Percentiles rank a stretch among this genome's conserved stretches.
phyloP scores from a whole-genome alignment of 2,113 vertebrate genomes.

The Xenopus borealis region DNA sequence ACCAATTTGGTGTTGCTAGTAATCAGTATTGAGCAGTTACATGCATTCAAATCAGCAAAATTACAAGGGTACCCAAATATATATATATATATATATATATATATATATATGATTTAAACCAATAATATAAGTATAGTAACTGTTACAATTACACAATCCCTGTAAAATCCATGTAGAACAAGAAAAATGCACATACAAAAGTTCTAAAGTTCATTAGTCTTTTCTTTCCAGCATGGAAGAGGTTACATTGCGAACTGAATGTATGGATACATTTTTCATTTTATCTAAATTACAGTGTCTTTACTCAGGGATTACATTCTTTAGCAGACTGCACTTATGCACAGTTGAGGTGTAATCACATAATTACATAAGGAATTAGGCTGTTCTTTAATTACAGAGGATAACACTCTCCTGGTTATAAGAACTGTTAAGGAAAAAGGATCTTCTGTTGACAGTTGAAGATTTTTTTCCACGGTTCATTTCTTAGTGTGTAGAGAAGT shows the following conservation, averaged over 20 bases:
- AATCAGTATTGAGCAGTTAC: too few species aligned
- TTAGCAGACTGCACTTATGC: slow-evolving; percentile 8
- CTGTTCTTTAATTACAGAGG: slow-evolving; percentile 14
- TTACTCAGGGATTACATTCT: slow-evolving; percentile 9
- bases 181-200: too few species aligned
- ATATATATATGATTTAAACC: too few species aligned
- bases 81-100: too few species aligned
- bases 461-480: background rate
- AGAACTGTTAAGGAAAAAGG: background rate
- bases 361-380: slow-evolving; percentile 23
- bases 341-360: slow-evolving; percentile 19
- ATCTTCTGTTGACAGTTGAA: too few species aligned
- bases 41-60: too few species aligned
- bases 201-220: too few species aligned
- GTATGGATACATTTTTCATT: slow-evolving; percentile 5
- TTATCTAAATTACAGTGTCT: slow-evolving; percentile 20
- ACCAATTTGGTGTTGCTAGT: too few species aligned
- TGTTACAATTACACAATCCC: too few species aligned
- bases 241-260: slow-evolving; percentile 3
- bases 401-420: slow-evolving; percentile 13
- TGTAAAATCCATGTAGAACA: too few species aligned
- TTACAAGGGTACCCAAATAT: too few species aligned
- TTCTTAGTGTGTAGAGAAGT: background rate
- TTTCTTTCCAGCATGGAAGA: background rate
- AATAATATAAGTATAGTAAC: too few species aligned